These are phyloP conservation scores for Thalassaphorura encarpata DNA, from an alignment of 1,140 invertebrate species.

Conservation along the genomic window DNA sequence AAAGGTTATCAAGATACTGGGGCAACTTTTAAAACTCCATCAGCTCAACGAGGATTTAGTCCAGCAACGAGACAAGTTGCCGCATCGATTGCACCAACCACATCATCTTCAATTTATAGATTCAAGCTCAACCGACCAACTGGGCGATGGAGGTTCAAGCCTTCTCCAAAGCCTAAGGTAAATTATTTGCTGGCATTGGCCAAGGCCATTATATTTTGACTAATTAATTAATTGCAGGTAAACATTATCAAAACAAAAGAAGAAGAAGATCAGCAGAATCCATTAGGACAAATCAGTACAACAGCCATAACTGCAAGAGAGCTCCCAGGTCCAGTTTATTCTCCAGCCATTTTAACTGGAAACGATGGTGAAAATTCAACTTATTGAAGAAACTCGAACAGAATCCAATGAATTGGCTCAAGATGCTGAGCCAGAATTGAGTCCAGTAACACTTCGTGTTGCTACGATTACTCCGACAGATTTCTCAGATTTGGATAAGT, in stretches of 20 bases:
- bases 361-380: conserved; percentile 15
- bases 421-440: conserved; percentile 21
- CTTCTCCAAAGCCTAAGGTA: conserved; percentile 71
- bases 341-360: too few species aligned
- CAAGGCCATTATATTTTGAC: too few species aligned
- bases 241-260: too few species aligned
- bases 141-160: conserved; percentile 72
- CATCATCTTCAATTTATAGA: conserved; percentile 54
- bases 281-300: too few species aligned
- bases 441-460: conserved; percentile 32
- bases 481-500: conserved; percentile 53
- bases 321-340: not conserved
- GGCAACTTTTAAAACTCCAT: conserved; percentile 3
- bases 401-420: conserved; percentile 29
- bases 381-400: conserved; percentile 21
- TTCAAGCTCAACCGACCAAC: conserved; percentile 64
- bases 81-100: conserved; percentile 23
- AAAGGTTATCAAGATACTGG: conserved; percentile 7
- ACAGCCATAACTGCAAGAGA: conserved; percentile 15
- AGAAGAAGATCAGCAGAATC: conserved; percentile 19
- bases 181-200: too few species aligned
- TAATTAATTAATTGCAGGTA: too few species aligned
- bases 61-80: conserved; percentile 2
- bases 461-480: conserved; percentile 75
- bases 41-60: conserved; percentile 12